These are phyloP conservation scores for Marmota flaviventris DNA, from an alignment of 2,113 vertebrate species.

Conservation along the genomic window DNA sequence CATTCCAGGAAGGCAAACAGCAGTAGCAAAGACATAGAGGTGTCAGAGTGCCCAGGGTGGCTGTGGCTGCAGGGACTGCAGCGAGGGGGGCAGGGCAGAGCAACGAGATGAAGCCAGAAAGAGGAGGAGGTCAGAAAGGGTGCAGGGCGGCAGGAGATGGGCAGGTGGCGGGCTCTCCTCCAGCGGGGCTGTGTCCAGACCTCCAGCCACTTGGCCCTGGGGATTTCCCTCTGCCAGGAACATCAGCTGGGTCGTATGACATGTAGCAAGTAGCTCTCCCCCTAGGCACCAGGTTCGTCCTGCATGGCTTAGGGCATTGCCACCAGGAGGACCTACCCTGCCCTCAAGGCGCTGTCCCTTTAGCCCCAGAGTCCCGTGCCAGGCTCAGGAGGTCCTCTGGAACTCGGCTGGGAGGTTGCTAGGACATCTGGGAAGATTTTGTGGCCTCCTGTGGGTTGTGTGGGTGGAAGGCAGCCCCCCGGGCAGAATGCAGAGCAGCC, in stretches of 20 bases:
- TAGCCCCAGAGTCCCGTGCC: not conserved
- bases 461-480: not conserved
- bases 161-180: not conserved
- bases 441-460: not conserved
- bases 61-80: not conserved
- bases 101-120: not conserved
- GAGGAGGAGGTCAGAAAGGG: not conserved
- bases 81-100: not conserved
- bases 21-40: not conserved
- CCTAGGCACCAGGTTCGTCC: not conserved
- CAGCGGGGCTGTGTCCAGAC: not conserved
- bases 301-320: too few species aligned
- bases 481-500: not conserved
- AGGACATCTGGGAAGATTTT: not conserved
- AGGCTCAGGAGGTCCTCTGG: not conserved
- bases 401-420: not conserved
- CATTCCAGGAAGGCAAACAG: not conserved
- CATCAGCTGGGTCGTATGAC: rapidly evolving
- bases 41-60: not conserved
- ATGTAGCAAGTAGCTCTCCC: not conserved
- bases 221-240: not conserved
- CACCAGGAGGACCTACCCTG: not conserved
- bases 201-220: not conserved
- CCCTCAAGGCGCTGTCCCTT: not conserved
- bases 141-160: not conserved